Evolutionary conservation across 2,888 invertebrate species (phyloP).

Genomic region (Diloba caeruleocephala): DNA sequence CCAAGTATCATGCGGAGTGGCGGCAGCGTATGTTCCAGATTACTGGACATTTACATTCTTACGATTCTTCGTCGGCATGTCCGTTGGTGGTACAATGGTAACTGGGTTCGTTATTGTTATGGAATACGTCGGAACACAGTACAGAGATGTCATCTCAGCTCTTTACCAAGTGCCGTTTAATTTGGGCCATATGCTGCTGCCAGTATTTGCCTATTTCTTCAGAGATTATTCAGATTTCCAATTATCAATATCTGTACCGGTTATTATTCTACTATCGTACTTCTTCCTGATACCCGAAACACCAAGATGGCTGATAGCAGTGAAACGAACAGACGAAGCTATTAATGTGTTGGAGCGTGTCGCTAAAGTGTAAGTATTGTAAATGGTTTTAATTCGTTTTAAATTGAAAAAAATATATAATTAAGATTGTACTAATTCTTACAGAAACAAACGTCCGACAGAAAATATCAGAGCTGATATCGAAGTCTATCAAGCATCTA

Average conservation of each 20-base stretch:
- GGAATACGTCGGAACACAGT: constrained; percentile 90
- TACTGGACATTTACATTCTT: constrained; percentile 90
- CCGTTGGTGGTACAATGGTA: constrained; percentile 95
- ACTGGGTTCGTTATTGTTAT: constrained; percentile 89
- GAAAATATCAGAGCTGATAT: constrained; percentile 80
- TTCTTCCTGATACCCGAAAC: constrained; percentile 93
- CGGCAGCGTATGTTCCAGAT: constrained; percentile 91
- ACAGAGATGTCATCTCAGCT: constrained; percentile 89
- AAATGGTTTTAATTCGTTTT: too few relatives aligned
- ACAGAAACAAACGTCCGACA: constrained; percentile 84
- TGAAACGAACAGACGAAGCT: constrained; percentile 91
- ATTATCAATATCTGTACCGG: constrained; percentile 90
- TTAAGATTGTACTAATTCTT: constrained; percentile 43
- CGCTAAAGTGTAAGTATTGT: constrained; percentile 84
- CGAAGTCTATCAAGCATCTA: constrained; percentile 69
- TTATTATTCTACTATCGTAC: constrained; percentile 89
- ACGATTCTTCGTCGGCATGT: constrained; percentile 92
- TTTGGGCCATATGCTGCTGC: constrained; percentile 91
- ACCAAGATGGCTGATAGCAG: constrained; percentile 93
- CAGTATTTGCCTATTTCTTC: constrained; percentile 90
- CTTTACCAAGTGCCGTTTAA: constrained; percentile 92
- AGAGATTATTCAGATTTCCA: constrained; percentile 91
- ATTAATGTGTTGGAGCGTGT: constrained; percentile 90
- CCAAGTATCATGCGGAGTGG: constrained; percentile 91
- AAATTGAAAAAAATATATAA: neutral